phyloP scores from a whole-genome alignment of 2,888 invertebrate species.

The Merodon equestris region DNA sequence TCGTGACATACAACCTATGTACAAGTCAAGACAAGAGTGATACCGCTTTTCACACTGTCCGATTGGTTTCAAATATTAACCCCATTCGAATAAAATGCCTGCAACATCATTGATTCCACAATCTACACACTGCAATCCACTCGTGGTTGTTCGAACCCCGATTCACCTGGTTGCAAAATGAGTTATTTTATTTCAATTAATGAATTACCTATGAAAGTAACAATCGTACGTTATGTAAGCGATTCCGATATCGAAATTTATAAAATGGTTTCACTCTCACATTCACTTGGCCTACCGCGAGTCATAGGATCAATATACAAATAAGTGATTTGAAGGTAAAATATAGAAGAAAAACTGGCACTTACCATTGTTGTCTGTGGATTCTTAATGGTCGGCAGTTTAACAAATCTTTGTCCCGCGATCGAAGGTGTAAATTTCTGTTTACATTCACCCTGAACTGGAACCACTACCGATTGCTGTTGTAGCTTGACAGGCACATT shows the following conservation, averaged over 20 bases:
- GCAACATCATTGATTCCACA: no score
- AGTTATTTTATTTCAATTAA: no score
- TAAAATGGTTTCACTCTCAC: slow-evolving; percentile 41
- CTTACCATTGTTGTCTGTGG: slow-evolving; percentile 34
- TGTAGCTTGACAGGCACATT: slow-evolving; percentile 36
- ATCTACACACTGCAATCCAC: no score
- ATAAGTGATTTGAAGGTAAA: slow-evolving; percentile 5
- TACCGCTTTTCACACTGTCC: no score
- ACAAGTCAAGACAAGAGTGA: no score
- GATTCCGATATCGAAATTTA: slow-evolving; percentile 7
- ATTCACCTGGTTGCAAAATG: no score
- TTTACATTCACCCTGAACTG: slow-evolving; percentile 31
- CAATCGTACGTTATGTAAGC: slow-evolving; percentile 54
- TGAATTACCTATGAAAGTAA: slow-evolving; percentile 3
- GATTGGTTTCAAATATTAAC: no score
- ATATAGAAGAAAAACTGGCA: background rate
- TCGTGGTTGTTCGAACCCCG: no score
- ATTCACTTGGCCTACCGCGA: background rate
- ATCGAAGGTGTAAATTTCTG: slow-evolving; percentile 8
- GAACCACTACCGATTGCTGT: slow-evolving; percentile 30
- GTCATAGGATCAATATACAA: background rate
- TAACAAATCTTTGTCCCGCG: slow-evolving; percentile 43
- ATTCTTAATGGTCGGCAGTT: slow-evolving; percentile 29
- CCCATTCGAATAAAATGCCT: no score
- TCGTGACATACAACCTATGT: no score